Conservation (phyloP, 2,888 invertebrate species). For the Scaptomyza tumidula region DNA sequence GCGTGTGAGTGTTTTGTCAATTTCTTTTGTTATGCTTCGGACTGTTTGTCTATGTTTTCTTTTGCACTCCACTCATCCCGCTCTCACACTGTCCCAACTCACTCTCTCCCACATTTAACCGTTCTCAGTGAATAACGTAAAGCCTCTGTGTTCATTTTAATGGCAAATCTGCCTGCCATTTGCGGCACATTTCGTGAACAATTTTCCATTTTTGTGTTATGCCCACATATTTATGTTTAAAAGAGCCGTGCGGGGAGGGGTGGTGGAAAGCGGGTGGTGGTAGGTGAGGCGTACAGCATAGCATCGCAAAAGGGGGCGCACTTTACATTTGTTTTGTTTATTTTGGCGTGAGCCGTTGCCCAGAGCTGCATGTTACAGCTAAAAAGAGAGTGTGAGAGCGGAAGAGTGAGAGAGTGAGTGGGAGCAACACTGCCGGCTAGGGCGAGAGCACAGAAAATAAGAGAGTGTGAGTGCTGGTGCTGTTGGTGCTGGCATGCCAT, state of each 20-base stretch:
- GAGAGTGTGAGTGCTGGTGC: constrained; percentile 38
- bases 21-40: constrained; percentile 65
- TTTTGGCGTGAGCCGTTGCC: constrained; percentile 75
- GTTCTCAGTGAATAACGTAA: constrained; percentile 45
- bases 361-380: constrained; percentile 37
- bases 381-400: constrained; percentile 5
- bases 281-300: constrained; percentile 16
- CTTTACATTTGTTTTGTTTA: constrained; percentile 79
- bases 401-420: constrained; percentile 26
- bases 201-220: constrained; percentile 77
- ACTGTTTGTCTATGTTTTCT: constrained; percentile 61
- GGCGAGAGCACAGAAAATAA: constrained; percentile 17
- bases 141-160: constrained; percentile 70
- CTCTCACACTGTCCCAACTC: constrained; percentile 7
- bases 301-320: constrained; percentile 56
- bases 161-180: constrained; percentile 79
- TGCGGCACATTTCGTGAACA: constrained; percentile 78
- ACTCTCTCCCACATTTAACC: not conserved
- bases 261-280: not conserved
- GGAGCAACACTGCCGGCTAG: constrained; percentile 18
- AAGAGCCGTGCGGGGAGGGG: constrained; percentile 3
- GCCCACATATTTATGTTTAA: constrained; percentile 76
- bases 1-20: constrained; percentile 40
- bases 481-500: constrained; percentile 69
- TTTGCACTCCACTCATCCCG: constrained; percentile 15